A percentile compares a stretch with the other conserved stretches of the same genome.
Conservation (phyloP, 1,140 invertebrate species). For the Drosophila sturtevanti region DNA sequence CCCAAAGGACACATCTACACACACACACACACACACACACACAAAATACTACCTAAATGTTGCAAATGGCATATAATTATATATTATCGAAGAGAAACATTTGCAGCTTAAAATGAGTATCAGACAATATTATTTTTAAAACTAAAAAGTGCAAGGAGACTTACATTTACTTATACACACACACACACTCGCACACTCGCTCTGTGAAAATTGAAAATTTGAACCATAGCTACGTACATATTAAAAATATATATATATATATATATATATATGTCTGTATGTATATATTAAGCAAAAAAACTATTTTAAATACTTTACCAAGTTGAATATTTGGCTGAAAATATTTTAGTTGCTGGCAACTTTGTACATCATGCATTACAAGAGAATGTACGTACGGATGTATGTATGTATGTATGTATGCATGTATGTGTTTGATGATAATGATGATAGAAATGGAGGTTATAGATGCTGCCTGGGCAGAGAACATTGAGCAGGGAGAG, state of each 20-base stretch:
- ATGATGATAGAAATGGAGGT: background rate
- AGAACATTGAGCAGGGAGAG: background rate
- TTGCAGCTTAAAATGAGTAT: background rate
- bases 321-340: background rate
- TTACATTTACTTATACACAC: too few relatives aligned
- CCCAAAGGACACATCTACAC: too few relatives aligned
- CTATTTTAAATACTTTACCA: slow-evolving; percentile 4
- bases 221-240: background rate
- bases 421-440: background rate
- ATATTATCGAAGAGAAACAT: background rate
- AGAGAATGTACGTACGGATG: background rate
- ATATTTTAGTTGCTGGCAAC: slow-evolving; percentile 4
- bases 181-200: too few relatives aligned
- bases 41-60: too few relatives aligned
- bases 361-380: slow-evolving; percentile 3
- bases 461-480: background rate
- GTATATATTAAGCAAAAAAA: background rate
- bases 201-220: slow-evolving; percentile 1
- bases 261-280: too few relatives aligned
- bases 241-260: too few relatives aligned
- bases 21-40: background rate
- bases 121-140: background rate
- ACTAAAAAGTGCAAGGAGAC: background rate
- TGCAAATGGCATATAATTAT: background rate
- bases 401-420: background rate